These are phyloP conservation scores for Hololepta plana DNA, from an alignment of 2,888 invertebrate species.

Conservation along the genomic window DNA sequence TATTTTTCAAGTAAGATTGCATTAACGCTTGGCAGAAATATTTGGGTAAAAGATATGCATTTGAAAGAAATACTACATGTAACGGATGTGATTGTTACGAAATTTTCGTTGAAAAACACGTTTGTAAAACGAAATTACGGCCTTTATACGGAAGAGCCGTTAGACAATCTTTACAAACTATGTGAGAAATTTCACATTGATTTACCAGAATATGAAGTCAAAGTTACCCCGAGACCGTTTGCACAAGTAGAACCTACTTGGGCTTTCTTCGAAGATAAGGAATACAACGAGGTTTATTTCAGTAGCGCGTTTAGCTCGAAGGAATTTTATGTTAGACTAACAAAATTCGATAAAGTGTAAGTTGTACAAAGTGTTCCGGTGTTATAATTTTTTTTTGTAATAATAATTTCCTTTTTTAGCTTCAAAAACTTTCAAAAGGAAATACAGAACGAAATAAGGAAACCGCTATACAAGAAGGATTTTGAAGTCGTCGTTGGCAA, in stretches of 20 bases:
- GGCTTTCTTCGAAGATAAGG: slow-evolving; percentile 31
- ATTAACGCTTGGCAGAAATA: slow-evolving; percentile 37
- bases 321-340: slow-evolving; percentile 31
- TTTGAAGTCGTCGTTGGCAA: slow-evolving; percentile 23
- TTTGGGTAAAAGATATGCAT: slow-evolving; percentile 47
- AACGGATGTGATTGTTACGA: slow-evolving; percentile 31
- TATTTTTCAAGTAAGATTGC: slow-evolving; percentile 30
- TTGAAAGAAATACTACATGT: slow-evolving; percentile 34
- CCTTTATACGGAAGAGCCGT: slow-evolving; percentile 29
- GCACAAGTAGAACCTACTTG: slow-evolving; percentile 21
- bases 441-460: slow-evolving; percentile 19
- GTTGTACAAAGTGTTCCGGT: no score
- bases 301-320: slow-evolving; percentile 28
- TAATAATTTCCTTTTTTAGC: slow-evolving; percentile 10
- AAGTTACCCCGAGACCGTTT: slow-evolving; percentile 9
- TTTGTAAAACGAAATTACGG: slow-evolving; percentile 30
- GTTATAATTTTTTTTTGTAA: not conserved
- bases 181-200: slow-evolving; percentile 24
- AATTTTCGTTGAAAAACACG: slow-evolving; percentile 33
- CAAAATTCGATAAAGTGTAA: slow-evolving; percentile 28
- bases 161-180: slow-evolving; percentile 29
- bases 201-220: slow-evolving; percentile 15
- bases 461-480: slow-evolving; percentile 14
- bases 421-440: slow-evolving; percentile 25
- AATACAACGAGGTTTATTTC: slow-evolving; percentile 27